Conservation (phyloP, 2,113 vertebrate genomes). For the Fregetta grallaria region DNA sequence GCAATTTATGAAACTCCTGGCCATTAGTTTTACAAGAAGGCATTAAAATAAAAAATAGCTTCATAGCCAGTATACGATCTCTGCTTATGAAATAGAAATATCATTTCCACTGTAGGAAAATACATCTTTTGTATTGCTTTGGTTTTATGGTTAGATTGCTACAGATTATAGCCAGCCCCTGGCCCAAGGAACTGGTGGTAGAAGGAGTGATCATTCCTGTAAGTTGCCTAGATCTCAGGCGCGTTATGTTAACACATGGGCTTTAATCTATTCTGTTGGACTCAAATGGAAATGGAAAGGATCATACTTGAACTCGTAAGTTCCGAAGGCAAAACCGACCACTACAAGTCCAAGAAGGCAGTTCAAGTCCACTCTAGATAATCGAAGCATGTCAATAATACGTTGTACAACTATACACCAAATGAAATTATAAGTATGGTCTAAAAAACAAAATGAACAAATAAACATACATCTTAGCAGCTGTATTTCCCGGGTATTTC, state of each 20-base stretch:
- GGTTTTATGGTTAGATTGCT: neutral
- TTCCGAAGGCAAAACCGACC: neutral
- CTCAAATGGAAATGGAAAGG: neutral
- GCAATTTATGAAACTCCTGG: neutral
- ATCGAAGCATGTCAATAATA: neutral
- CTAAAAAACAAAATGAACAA: neutral
- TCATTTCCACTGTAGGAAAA: neutral
- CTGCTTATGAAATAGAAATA: slow-evolving; percentile 11
- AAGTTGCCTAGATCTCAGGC: neutral
- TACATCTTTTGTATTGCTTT: neutral
- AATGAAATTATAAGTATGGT: neutral
- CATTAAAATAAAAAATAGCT: slow-evolving; percentile 39
- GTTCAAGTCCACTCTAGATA: no score
- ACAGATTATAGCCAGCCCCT: neutral
- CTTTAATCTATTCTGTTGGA: neutral
- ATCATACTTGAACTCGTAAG: neutral
- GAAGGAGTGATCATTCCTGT: neutral
- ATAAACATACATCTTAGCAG: neutral
- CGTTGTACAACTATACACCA: neutral
- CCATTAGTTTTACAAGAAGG: neutral
- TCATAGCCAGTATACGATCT: neutral
- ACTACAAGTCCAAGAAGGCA: neutral
- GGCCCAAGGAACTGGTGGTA: neutral
- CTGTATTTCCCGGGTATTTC: neutral
- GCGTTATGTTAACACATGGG: accelerated